Evolutionary conservation across 2,888 invertebrate genomes (phyloP), one percentile per base, ranked within the genome.

Genomic region (Apamea crenata): DNA sequence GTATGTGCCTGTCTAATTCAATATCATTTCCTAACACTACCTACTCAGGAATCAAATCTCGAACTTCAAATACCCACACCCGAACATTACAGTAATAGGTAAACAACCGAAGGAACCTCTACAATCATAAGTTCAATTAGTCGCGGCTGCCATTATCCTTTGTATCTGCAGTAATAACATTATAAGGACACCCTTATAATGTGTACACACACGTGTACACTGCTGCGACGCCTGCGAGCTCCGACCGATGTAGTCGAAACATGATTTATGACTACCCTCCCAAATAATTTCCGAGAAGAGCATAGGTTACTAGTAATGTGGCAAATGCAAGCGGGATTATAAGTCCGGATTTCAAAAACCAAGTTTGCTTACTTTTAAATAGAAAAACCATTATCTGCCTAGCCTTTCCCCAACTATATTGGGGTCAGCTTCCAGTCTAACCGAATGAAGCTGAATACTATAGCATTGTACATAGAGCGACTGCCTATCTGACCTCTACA

Each of bases 191-290:
- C n/a, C n/a, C n/a, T n/a, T n/a, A n/a, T n/a, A n/a, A n/a, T n/a
- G n/a, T n/a, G n/a, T n/a, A n/a, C n/a, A n/a, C n/a, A n/a, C n/a
- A n/a, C n/a, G n/a, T n/a, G n/a, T n/a, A n/a, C n/a, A n/a, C n/a
- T n/a, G n/a, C n/a, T n/a, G n/a, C n/a, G n/a, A n/a, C n/a, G n/a
- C n/a, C n/a, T n/a, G n/a, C n/a, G n/a, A n/a, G n/a, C n/a, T n/a
- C n/a, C n/a, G n/a, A n/a, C n/a, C n/a, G n/a, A n/a, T n/a, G n/a
- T n/a, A n/a, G n/a, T n/a, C n/a, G n/a, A n/a, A n/a, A n/a, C n/a
- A n/a, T n/a, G 90, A 90, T 90, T 89, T 90, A 90, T 86, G 78
- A 74, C 80, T 71, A 72, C 79, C 83, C 79, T 81, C 72, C 76
- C 84, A 74, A 82, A 88, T 90, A 82, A 89, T 90, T 81, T 80